phyloP scores from a whole-genome alignment of 2,888 invertebrate genomes.

The Nomada goodeniana region DNA sequence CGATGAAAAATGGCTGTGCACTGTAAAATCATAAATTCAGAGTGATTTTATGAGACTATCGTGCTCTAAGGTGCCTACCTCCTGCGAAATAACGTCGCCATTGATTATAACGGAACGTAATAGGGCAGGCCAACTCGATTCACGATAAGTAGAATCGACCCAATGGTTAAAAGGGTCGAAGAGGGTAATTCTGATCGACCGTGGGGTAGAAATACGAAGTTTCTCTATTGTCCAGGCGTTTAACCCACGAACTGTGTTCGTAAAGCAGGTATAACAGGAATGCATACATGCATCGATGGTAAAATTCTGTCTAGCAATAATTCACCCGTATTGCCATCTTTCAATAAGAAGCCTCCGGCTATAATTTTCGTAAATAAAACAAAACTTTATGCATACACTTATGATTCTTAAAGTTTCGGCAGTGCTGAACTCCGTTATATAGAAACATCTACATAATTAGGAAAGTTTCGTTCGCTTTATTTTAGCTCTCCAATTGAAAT shows the following conservation, averaged over 20 bases:
- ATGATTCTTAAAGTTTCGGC: too few relatives aligned
- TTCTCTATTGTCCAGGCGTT: constrained; percentile 63
- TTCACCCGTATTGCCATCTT: neutral
- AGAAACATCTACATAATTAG: too few relatives aligned
- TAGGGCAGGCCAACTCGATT: constrained; percentile 69
- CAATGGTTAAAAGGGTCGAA: constrained; percentile 59
- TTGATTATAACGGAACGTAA: constrained; percentile 67
- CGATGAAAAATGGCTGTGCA: too few relatives aligned
- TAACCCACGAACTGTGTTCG: constrained; percentile 37
- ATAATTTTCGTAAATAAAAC: neutral
- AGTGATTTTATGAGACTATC: constrained; percentile 42
- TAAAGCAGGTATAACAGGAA: constrained; percentile 30
- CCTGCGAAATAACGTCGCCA: constrained; percentile 66
- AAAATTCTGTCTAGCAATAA: constrained; percentile 27
- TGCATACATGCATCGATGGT: neutral
- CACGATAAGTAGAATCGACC: constrained; percentile 68
- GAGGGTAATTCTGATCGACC: constrained; percentile 65
- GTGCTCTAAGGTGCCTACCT: constrained; percentile 55
- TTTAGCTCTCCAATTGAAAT: neutral
- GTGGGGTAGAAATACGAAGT: constrained; percentile 44
- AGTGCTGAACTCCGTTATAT: too few relatives aligned
- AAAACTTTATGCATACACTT: neutral
- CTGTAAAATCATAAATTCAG: constrained; percentile 40
- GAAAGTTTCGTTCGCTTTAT: neutral
- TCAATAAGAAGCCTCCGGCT: neutral